phyloP scores from a whole-genome alignment of 2,888 invertebrate genomes.

The Rhynchonema sp. region DNA sequence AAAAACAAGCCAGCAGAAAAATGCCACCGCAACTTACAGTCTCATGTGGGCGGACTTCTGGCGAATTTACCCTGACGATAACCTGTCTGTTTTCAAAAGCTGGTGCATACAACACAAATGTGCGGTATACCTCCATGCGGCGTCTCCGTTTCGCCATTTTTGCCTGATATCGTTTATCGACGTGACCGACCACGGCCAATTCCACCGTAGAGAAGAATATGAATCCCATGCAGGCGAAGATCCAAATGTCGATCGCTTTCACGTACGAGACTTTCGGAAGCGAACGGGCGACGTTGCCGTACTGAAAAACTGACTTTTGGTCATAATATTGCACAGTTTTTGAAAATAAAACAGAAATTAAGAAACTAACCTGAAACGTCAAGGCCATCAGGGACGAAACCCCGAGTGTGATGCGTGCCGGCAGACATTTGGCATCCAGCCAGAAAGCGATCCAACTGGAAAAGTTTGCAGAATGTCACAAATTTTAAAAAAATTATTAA shows the following conservation, averaged over 20 bases:
- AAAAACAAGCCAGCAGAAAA: too few species aligned
- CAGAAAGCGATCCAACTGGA: conserved; percentile 12
- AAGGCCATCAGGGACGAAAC: conserved; percentile 8
- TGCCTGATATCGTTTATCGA: conserved; percentile 6
- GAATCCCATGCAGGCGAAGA: conserved; percentile 13
- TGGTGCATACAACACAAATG: too few species aligned
- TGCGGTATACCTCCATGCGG: too few species aligned
- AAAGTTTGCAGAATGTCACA: not conserved
- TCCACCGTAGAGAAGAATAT: conserved; percentile 11
- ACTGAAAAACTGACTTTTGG: not conserved
- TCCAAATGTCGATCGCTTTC: conserved; percentile 10
- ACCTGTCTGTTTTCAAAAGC: too few species aligned
- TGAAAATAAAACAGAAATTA: too few species aligned
- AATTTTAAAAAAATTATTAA: not conserved
- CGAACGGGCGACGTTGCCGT: conserved; percentile 9
- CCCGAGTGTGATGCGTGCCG: conserved; percentile 10
- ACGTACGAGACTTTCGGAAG: conserved; percentile 8
- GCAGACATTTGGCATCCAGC: conserved; percentile 11
- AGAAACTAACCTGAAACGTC: conserved; percentile 10
- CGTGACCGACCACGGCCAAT: conserved; percentile 10
- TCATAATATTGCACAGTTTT: not conserved
- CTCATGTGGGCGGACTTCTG: too few species aligned
- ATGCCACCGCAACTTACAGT: too few species aligned
- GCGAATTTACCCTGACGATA: too few species aligned
- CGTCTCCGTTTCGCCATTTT: too few species aligned